These are phyloP conservation scores for Vandiemenella viatica DNA, from an alignment of 2,888 invertebrate species.

Conservation along the genomic window DNA sequence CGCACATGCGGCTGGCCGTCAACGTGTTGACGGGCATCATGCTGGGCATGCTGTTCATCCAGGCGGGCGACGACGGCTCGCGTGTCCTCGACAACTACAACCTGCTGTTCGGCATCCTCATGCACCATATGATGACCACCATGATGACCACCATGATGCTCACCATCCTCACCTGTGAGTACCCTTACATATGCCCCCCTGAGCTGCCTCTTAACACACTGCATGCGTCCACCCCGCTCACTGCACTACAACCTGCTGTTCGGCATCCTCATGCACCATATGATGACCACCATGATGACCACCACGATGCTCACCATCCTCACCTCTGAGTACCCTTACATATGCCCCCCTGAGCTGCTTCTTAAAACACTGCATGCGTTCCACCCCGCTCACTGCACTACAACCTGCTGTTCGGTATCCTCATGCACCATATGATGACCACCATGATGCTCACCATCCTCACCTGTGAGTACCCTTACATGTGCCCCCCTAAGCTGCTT, in stretches of 20 bases:
- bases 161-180: conserved; percentile 59
- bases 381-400: no score
- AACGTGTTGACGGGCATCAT: conserved; percentile 61
- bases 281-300: conserved; percentile 84
- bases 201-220: no score
- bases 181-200: not conserved
- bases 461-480: conserved; percentile 57
- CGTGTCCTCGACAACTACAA: conserved; percentile 71
- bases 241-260: conserved; percentile 81
- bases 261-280: conserved; percentile 83
- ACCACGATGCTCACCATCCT: conserved; percentile 70
- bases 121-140: conserved; percentile 85
- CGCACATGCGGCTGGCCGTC: conserved; percentile 57
- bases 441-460: conserved; percentile 70
- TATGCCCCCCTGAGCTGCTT: no score
- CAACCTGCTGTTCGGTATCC: conserved; percentile 75
- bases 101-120: conserved; percentile 75
- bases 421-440: conserved; percentile 86
- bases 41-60: conserved; percentile 58
- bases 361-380: no score
- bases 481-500: no score
- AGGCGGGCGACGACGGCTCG: conserved; percentile 59
- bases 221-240: no score
- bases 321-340: conserved; percentile 57
- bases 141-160: conserved; percentile 91